Conservation (phyloP, 2,113 vertebrate genomes). For the Laticauda laticaudata region DNA sequence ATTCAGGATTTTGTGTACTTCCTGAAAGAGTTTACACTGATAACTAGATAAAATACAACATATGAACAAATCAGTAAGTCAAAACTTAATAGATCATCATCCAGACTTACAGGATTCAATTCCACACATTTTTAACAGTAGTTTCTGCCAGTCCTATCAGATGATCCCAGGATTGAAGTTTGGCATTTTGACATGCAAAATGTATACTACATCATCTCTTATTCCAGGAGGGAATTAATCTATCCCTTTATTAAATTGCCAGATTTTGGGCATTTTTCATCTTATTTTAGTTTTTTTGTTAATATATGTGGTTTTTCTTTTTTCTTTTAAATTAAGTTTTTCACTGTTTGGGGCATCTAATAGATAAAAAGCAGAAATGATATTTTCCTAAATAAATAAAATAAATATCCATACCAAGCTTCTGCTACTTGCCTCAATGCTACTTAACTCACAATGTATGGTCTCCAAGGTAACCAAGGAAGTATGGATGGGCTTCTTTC, state of each 20-base stretch:
- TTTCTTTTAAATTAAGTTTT: background rate
- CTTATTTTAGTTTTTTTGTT: background rate
- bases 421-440: background rate
- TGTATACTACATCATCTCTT: background rate
- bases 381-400: background rate
- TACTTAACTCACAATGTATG: background rate
- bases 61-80: background rate
- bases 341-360: background rate
- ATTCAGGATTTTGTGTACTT: background rate
- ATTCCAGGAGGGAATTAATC: background rate
- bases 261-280: background rate
- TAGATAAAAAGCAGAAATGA: background rate
- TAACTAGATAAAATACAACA: background rate
- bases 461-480: background rate
- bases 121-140: background rate
- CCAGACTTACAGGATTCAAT: background rate
- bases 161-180: background rate
- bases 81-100: background rate
- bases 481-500: background rate
- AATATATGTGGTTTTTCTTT: background rate
- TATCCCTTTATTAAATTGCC: background rate
- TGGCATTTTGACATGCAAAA: background rate
- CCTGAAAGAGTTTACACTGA: background rate
- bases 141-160: background rate
- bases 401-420: background rate